These are phyloP conservation scores for Salminus brasiliensis DNA, from an alignment of 2,113 vertebrate genomes.

Conservation along the genomic window DNA sequence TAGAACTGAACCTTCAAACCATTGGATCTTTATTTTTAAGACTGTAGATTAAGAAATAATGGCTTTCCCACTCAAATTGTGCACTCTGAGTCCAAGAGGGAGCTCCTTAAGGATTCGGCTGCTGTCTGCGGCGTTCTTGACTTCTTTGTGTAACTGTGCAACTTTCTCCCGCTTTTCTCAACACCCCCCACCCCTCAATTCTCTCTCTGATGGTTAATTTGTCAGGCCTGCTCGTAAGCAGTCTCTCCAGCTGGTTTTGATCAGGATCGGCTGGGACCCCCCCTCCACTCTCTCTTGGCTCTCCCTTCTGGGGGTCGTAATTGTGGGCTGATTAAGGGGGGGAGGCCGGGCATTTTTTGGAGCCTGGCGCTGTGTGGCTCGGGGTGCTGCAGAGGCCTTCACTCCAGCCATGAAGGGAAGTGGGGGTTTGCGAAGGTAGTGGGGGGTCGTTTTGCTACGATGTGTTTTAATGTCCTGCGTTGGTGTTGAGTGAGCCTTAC, in stretches of 20 bases:
- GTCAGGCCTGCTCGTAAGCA: conserved; percentile 75
- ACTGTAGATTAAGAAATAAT: neutral
- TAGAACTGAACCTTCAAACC: neutral
- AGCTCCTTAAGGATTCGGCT: neutral
- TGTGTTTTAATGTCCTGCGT: conserved; percentile 5
- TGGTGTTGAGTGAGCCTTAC: neutral
- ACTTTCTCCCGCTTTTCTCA: conserved; percentile 40
- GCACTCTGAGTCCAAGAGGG: neutral
- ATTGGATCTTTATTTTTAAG: neutral
- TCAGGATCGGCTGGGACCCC: conserved; percentile 71
- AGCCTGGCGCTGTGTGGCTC: conserved; percentile 33
- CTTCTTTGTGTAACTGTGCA: conserved; percentile 34
- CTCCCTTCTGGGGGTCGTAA: conserved; percentile 56
- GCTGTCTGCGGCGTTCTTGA: neutral
- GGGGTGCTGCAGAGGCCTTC: conserved; percentile 27
- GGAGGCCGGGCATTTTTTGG: conserved; percentile 50
- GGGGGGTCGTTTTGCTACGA: conserved; percentile 22
- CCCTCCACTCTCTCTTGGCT: conserved; percentile 39
- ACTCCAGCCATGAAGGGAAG: conserved; percentile 10
- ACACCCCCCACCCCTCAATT: conserved; percentile 34
- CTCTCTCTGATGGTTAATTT: conserved; percentile 73
- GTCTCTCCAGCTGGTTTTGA: conserved; percentile 81
- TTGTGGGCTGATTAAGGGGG: conserved; percentile 57
- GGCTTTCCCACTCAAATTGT: neutral
- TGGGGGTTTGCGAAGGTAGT: conserved; percentile 7